Base-by-base conservation (phyloP, 2,888 invertebrate genomes). In the Lamellibrachia satsuma region DNA sequence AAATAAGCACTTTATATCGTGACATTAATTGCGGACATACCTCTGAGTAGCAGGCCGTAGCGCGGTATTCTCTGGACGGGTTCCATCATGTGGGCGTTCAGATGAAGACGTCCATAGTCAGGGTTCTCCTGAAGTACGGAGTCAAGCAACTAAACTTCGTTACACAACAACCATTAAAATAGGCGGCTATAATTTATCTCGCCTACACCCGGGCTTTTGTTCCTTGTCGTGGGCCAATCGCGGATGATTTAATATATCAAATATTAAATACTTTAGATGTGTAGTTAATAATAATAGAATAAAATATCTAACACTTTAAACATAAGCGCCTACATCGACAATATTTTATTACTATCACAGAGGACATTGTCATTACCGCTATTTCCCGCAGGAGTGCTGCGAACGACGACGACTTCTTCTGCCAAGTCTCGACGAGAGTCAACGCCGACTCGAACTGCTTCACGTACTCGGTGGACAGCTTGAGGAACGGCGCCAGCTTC, bases 401-500 rank as follows among this genome's bases (percentile, higher is more conserved):
- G 90, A 94, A 94, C 15, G 92, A 52, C 3, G 92, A 92, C 7
- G 93, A 93, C 92, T 93, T 94, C 52, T 91, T 55, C 51, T 92
- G 90, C 92, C 92, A 93, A 39, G 92, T 51, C 39, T 93, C 92
- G 52, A 94, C 93, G 52, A 94, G 92, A 9, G 92, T 92, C 11
- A 90, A 60, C 27, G 94, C 94, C 22, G 92, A 93, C 93, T 94
- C 92, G 92, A 93, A 94, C 92, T 94, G 94, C 92, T 93, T 94
- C 60, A 94, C 93, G 92, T 94, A 94, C n/a, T 94, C 94, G 22
- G 94, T 94, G 93, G 94, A 94, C 52, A 94, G 93, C 91, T 94
- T 94, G 39, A 94, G 93, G 93, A 93, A 94, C 3, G 94, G 94
- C 8, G 94, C 93, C 90, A 94, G 90, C 90, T 93, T 94, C 90